These are phyloP conservation scores for Drosophila kanekoi DNA, from an alignment of 2,888 invertebrate genomes.

Conservation along the genomic window DNA sequence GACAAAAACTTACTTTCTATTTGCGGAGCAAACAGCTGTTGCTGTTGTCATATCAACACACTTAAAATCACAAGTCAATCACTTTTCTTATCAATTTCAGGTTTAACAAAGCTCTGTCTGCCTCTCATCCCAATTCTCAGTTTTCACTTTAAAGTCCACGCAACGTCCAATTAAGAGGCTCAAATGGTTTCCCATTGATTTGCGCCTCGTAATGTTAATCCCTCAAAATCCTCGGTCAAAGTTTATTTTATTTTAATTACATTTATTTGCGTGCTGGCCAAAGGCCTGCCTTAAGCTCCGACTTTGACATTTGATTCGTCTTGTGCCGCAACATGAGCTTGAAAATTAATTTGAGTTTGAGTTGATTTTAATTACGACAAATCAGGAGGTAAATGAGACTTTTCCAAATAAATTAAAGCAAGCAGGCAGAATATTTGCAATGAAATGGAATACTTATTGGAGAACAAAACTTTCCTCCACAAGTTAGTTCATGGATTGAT, in stretches of 20 bases:
- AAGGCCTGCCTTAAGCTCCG: neutral
- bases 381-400: no score
- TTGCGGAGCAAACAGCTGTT: conserved; percentile 19
- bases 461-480: no score
- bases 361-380: neutral
- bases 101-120: neutral
- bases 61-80: conserved; percentile 2
- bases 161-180: conserved; percentile 17
- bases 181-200: conserved; percentile 6
- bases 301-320: neutral
- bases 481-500: no score
- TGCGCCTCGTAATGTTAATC: neutral
- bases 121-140: neutral
- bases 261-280: neutral
- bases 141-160: conserved; percentile 1
- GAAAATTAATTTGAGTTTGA: neutral
- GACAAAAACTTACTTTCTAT: conserved; percentile 12
- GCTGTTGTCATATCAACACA: conserved; percentile 1
- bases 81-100: neutral
- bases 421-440: no score
- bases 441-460: no score
- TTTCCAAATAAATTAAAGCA: no score
- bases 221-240: conserved; percentile 11
- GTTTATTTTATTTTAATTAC: conserved; percentile 15
- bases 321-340: neutral